Conservation (phyloP, 2,888 invertebrate genomes). For the Busseola fusca region DNA sequence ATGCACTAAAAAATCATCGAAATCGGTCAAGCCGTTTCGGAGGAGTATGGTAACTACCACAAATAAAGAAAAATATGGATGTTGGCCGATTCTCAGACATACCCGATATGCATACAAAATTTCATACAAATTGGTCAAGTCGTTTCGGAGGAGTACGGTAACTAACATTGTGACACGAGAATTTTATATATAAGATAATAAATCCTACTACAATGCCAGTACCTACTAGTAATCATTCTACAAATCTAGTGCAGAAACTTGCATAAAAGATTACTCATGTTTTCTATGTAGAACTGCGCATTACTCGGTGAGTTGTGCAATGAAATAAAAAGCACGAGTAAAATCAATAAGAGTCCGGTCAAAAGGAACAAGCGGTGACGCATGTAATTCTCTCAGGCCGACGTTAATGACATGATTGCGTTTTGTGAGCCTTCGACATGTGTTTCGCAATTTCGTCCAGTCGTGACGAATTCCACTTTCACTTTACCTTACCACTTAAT, state of each 20-base stretch:
- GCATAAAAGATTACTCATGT: conserved; percentile 42
- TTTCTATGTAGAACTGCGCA: conserved; percentile 57
- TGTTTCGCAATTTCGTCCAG: conserved; percentile 67
- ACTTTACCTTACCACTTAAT: conserved; percentile 54
- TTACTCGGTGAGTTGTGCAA: conserved; percentile 52
- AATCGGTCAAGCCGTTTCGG: no score
- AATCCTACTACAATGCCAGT: conserved; percentile 19
- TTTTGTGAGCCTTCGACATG: conserved; percentile 64
- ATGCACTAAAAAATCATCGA: no score
- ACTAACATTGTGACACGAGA: no score
- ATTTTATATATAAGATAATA: no score
- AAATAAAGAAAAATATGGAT: no score
- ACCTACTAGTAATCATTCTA: conserved; percentile 15
- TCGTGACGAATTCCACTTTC: conserved; percentile 67
- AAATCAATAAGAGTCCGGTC: conserved; percentile 58
- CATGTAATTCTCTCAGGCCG: conserved; percentile 59
- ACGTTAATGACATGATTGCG: conserved; percentile 70
- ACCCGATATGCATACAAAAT: no score
- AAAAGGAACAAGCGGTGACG: conserved; percentile 58
- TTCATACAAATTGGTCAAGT: no score
- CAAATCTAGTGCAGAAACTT: conserved; percentile 32
- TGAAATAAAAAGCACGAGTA: conserved; percentile 56
- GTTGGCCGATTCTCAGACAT: no score
- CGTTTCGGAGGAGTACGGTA: no score
- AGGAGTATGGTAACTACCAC: no score